phyloP scores from a whole-genome alignment of 2,113 vertebrate species.

The Emydocephalus ijimae region DNA sequence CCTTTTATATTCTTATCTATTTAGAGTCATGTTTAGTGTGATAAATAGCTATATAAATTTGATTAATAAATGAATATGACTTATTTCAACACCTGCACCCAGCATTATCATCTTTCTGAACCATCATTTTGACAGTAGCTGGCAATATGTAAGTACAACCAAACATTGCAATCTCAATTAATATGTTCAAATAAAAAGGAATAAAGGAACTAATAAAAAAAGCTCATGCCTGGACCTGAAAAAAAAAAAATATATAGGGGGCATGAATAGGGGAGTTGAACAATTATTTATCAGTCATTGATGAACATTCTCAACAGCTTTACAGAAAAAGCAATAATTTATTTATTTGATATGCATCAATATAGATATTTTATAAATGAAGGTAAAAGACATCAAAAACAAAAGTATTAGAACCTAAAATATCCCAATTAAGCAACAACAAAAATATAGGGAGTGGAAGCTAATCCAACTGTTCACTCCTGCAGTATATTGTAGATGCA shows the following conservation, averaged over 20 bases:
- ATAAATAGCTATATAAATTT: neutral
- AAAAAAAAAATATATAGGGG: neutral
- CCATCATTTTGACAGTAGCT: neutral
- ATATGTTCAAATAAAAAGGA: neutral
- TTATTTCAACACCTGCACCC: neutral
- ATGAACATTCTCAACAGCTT: neutral
- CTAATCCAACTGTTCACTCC: neutral
- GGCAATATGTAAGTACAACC: neutral
- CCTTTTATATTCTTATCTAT: neutral
- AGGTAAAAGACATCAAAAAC: neutral
- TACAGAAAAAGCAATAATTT: neutral
- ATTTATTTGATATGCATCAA: neutral
- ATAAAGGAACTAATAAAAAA: neutral
- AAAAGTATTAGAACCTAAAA: neutral
- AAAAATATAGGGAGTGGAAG: neutral
- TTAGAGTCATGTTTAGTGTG: neutral
- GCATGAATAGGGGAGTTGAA: neutral
- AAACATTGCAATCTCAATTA: neutral
- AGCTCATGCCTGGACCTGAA: neutral
- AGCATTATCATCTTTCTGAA: neutral
- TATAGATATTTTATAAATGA: neutral
- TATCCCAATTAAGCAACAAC: neutral
- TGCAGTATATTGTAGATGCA: neutral
- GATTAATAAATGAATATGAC: neutral
- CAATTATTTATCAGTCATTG: neutral